phyloP scores from a whole-genome alignment of 2,113 vertebrate genomes.

The Seriola dumerili region DNA sequence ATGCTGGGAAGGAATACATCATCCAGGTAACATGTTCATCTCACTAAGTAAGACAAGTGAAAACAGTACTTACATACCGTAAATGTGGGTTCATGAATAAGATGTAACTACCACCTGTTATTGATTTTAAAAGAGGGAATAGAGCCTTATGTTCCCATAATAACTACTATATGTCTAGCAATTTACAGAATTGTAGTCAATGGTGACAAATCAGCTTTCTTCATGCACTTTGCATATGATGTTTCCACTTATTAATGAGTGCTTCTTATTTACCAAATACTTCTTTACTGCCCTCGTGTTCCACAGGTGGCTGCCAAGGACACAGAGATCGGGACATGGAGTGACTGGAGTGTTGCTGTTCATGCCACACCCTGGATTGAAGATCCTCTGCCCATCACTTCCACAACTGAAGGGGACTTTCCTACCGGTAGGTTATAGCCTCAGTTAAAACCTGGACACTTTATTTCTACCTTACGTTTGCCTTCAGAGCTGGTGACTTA shows the following conservation, averaged over 20 bases:
- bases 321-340: conserved; percentile 97
- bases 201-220: too few species aligned
- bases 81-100: background rate
- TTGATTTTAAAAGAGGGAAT: background rate
- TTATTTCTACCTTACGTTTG: background rate
- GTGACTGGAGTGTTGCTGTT: conserved; percentile 96
- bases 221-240: background rate
- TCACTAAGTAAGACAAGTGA: background rate
- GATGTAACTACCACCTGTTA: background rate
- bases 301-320: conserved; percentile 94
- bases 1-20: conserved; percentile 96
- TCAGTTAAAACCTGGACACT: background rate
- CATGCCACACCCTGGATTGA: conserved; percentile 97
- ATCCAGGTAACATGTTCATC: conserved; percentile 86
- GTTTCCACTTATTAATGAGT: background rate
- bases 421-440: conserved; percentile 62
- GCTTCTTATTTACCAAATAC: background rate
- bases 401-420: conserved; percentile 87
- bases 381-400: conserved; percentile 86
- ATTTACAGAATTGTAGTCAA: too few species aligned
- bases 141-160: background rate
- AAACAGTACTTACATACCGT: background rate
- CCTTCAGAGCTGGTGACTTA: background rate
- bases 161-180: background rate
- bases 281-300: background rate